Evolutionary conservation across 2,888 invertebrate genomes (phyloP), one percentile per base, ranked within the genome.

Genomic region (Eugnorisma glareosa): DNA sequence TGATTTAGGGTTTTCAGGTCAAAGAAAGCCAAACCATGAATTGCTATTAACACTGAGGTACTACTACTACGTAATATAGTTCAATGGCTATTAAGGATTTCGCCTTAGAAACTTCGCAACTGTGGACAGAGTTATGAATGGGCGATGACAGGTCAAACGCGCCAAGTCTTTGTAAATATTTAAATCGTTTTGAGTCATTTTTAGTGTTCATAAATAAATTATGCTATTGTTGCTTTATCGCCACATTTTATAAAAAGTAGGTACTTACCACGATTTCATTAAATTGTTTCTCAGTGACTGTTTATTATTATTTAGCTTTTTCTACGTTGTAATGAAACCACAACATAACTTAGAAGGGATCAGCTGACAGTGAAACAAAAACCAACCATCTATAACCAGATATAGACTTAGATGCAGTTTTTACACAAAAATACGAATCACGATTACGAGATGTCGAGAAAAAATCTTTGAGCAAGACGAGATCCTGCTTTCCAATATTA

Each of bases 41-140:
- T 80, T 72, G 71, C 28, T 43, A 63, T n/a, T n/a, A n/a, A n/a
- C n/a, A n/a, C n/a, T n/a, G n/a, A n/a, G n/a, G n/a, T n/a, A n/a
- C n/a, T n/a, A n/a, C n/a, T n/a, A n/a, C n/a, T n/a, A n/a, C n/a
- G n/a, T n/a, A n/a, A n/a, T n/a, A n/a, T n/a, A n/a, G n/a, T n/a
- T n/a, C n/a, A n/a, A n/a, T n/a, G n/a, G n/a, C n/a, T n/a, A n/a
- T n/a, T n/a, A 77, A 78, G 69, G 72, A 83, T 71, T 85, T 75
- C 28, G 35, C 63, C n/a, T 75, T 43, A 48, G 3, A 59, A 67
- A 78, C 71, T 77, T 63, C 15, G 31, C 37, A 48, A n/a, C 31
- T 69, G 79, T 35, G 7, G 77, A 87, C 67, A 69, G 85, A 83
- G 72, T 77, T 83, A 88, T 79, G 79, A 88, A 81, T 79, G 75